Conservation (phyloP, 1,140 invertebrate genomes). For the Leptinotarsa lineolata region DNA sequence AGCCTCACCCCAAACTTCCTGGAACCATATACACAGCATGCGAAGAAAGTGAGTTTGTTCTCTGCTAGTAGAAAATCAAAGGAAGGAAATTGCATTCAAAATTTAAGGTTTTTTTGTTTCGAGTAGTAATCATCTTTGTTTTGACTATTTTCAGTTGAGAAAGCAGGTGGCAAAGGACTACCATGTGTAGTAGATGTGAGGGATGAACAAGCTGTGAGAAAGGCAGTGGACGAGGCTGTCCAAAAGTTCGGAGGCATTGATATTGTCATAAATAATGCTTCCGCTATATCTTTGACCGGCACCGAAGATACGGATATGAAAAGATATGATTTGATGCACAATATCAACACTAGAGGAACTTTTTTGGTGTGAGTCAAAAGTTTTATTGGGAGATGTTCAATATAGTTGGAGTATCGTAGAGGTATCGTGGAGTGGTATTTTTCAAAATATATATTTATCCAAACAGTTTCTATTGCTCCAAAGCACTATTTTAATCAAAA, state of each 20-base stretch:
- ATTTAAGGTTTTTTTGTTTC: too few species aligned
- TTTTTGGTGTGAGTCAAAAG: slow-evolving; percentile 76
- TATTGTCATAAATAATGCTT: slow-evolving; percentile 94
- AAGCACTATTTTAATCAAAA: too few species aligned
- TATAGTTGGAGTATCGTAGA: background rate
- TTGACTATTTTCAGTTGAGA: slow-evolving; percentile 74
- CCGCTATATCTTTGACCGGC: slow-evolving; percentile 89
- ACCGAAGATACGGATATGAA: slow-evolving; percentile 94
- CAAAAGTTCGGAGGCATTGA: slow-evolving; percentile 96
- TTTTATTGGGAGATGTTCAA: too few species aligned
- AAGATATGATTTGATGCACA: slow-evolving; percentile 91
- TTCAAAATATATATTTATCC: background rate
- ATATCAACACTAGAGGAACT: slow-evolving; percentile 89
- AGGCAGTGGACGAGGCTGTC: slow-evolving; percentile 86
- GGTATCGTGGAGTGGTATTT: background rate
- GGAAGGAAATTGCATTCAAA: background rate
- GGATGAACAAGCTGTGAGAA: slow-evolving; percentile 79
- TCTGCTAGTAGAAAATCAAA: background rate
- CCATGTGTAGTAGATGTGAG: slow-evolving; percentile 95
- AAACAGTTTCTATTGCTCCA: too few species aligned
- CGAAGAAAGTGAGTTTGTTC: slow-evolving; percentile 80
- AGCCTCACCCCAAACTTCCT: slow-evolving; percentile 95
- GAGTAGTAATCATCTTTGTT: background rate
- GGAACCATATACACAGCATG: slow-evolving; percentile 97
- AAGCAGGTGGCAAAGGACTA: slow-evolving; percentile 85